Evolutionary conservation across 2,113 vertebrate genomes (phyloP).

Genomic region (Caranx ignobilis): DNA sequence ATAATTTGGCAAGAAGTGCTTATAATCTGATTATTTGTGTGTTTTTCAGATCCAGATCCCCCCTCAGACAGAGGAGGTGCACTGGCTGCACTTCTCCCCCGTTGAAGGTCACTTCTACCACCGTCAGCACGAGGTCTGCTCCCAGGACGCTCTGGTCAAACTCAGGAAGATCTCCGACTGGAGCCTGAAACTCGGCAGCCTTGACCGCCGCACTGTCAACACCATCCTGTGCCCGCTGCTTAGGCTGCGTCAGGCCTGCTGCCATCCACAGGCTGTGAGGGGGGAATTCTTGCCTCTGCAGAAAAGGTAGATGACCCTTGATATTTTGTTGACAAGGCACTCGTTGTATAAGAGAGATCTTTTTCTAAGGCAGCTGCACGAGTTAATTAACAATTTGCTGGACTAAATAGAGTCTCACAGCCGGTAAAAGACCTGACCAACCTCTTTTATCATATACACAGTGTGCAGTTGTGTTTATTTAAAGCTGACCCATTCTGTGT

Average conservation of each 20-base stretch:
- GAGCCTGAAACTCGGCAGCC: conserved; percentile 94
- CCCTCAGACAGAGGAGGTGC: conserved; percentile 94
- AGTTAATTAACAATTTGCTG: conserved; percentile 43
- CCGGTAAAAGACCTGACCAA: conserved; percentile 8
- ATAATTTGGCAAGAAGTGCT: neutral
- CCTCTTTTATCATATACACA: conserved; percentile 10
- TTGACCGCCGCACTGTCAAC: conserved; percentile 94
- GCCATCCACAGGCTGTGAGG: conserved; percentile 97
- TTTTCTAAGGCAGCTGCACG: conserved; percentile 35
- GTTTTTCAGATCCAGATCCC: conserved; percentile 94
- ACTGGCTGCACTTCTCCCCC: conserved; percentile 97
- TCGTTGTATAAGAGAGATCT: neutral
- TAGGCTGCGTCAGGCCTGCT: conserved; percentile 96
- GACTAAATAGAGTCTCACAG: conserved; percentile 16
- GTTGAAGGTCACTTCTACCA: conserved; percentile 99
- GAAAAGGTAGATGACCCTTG: conserved; percentile 88
- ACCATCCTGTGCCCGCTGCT: conserved; percentile 94
- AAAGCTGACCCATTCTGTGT: conserved; percentile 42
- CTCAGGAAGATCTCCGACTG: conserved; percentile 97
- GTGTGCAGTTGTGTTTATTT: conserved; percentile 54
- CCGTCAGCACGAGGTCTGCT: conserved; percentile 97
- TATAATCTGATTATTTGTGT: neutral
- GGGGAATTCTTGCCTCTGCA: conserved; percentile 98
- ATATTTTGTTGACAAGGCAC: neutral
- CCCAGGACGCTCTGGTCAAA: conserved; percentile 94